phyloP scores from a whole-genome alignment of 2,888 invertebrate species.

The Sipha maydis region DNA sequence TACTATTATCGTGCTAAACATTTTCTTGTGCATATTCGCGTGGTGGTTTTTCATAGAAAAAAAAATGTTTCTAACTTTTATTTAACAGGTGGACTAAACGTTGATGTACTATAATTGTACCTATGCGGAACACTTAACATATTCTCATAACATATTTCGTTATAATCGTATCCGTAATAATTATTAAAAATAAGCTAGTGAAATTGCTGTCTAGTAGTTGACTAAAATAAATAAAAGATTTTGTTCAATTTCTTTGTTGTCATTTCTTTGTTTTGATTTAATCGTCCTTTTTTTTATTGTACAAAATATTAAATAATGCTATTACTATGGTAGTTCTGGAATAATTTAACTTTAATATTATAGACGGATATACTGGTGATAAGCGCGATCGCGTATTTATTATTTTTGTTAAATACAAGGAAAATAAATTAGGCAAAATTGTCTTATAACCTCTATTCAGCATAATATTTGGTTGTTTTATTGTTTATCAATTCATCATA shows the following conservation, averaged over 20 bases:
- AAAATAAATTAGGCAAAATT: not conserved
- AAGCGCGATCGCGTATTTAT: not conserved
- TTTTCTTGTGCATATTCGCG: not conserved
- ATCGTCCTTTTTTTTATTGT: no score
- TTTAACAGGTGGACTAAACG: not conserved
- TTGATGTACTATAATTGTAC: not conserved
- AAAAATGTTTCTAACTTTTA: not conserved
- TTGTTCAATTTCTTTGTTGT: no score
- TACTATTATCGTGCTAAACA: not conserved
- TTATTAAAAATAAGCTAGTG: not conserved
- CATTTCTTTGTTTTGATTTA: no score
- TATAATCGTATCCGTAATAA: not conserved
- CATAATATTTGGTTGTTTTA: not conserved
- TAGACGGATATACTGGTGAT: not conserved
- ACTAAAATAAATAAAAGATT: no score
- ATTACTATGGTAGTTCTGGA: not conserved
- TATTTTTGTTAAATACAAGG: not conserved
- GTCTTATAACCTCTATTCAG: not conserved
- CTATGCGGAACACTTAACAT: not conserved
- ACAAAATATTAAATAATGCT: not conserved
- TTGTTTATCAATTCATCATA: constrained; percentile 8
- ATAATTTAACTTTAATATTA: not conserved
- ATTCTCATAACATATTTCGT: not conserved
- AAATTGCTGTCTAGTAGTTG: not conserved
- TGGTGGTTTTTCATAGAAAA: not conserved